Evolutionary conservation across 2,797 vertebrate species (phyloP), one percentile per base, ranked within the genome.

Genomic region (Sebastes matsubarae): DNA sequence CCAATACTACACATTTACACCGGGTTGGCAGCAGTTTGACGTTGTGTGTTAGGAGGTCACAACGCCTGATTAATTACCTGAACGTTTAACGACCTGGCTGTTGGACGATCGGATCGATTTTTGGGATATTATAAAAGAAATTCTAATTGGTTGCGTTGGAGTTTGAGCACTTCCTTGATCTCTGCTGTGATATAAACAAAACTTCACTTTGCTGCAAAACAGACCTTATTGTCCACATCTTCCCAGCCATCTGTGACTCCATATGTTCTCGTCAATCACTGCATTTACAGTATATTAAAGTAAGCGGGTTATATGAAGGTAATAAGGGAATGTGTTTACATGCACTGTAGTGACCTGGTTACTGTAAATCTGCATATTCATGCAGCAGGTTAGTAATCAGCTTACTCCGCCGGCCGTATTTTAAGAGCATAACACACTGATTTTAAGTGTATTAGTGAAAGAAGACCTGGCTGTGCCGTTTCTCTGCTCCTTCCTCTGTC

Each of bases 211-310:
- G 67, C 68, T 68, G 73, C 66, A 72, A 38, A 72, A 32, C 64
- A 77, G 50, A 54, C 27, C 61, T 70, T 76, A 25, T n/a, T 83
- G 55, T 63, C 69, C 2, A 0, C 58, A 34, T 25, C 16, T 8
- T 59, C 4, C 12, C 67, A 22, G 54, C 77, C 73, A 72, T 80
- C 63, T 84, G 84, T 29, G 27, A 54, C 0, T 32, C 46, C 71
- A 67, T 36, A 36, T 58, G 57, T 69, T 12, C 13, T 60, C 66
- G 4, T 72, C 68, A 52, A 46, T 77, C 50, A 10, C 18, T 18
- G 57, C 38, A 8, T 69, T 29, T 55, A 9, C 20, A 42, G 38
- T 42, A 46, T 46, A 30, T 64, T 24, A 20, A 54, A 10, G 29
- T 11, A 34, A 14, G 24, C 30, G 63, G 57, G 16, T 64, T 42